Evolutionary conservation across 2,113 vertebrate species (phyloP).

Genomic region (Periophthalmus modestus): DNA sequence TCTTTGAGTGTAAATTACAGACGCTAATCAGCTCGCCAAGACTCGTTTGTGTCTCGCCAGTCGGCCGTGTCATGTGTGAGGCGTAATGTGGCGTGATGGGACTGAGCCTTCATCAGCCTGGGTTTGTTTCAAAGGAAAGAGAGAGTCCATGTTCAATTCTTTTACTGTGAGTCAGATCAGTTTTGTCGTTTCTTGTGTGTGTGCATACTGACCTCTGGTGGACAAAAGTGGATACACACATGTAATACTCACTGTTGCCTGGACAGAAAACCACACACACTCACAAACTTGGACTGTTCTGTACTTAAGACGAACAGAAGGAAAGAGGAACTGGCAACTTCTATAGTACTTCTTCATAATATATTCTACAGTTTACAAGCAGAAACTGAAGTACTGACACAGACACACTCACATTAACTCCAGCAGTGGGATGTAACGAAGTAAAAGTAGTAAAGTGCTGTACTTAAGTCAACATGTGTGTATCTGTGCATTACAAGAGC

Average conservation of each 20-base stretch:
- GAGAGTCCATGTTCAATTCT: neutral
- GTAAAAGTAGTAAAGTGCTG: too few species aligned
- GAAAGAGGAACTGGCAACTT: too few species aligned
- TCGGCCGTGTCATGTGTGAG: neutral
- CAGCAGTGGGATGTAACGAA: too few species aligned
- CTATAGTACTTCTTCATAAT: too few species aligned
- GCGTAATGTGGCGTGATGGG: neutral
- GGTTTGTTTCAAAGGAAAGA: neutral
- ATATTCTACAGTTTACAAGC: too few species aligned
- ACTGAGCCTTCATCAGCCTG: conserved; percentile 1
- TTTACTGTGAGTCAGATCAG: neutral
- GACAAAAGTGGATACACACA: neutral
- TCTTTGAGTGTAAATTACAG: conserved; percentile 5
- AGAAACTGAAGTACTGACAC: too few species aligned
- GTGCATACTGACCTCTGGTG: conserved; percentile 63
- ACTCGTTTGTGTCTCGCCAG: conserved; percentile 2
- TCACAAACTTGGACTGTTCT: too few species aligned
- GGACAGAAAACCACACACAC: too few species aligned
- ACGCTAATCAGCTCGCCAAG: conserved; percentile 4
- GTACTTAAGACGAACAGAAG: too few species aligned
- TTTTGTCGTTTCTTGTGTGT: neutral
- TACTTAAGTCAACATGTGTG: too few species aligned
- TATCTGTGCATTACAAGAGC: too few species aligned
- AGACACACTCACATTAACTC: too few species aligned
- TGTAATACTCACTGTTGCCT: neutral